phyloP scores from a whole-genome alignment of 2,888 invertebrate species.

The Ichneumoninae sp. region DNA sequence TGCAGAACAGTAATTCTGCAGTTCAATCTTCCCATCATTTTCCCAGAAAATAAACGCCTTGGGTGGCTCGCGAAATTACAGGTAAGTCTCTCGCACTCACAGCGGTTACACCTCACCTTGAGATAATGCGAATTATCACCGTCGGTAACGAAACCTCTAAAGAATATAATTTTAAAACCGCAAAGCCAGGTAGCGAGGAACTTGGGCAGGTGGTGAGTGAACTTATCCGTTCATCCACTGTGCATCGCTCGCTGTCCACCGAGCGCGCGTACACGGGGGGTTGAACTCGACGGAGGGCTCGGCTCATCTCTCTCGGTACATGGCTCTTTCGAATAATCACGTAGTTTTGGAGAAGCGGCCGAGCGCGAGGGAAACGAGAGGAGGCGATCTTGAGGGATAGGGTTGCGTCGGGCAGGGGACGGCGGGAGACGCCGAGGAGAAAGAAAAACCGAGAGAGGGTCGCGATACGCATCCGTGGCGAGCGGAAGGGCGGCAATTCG shows the following conservation, averaged over 20 bases:
- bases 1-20: too few species aligned
- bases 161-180: too few species aligned
- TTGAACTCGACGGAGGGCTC: slow-evolving; percentile 27
- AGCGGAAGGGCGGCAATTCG: slow-evolving; percentile 14
- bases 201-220: background rate
- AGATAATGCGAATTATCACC: too few species aligned
- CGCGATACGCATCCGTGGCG: slow-evolving; percentile 23
- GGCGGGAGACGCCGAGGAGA: slow-evolving; percentile 62
- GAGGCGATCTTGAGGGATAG: slow-evolving; percentile 19
- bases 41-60: too few species aligned
- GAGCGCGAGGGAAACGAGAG: slow-evolving; percentile 67
- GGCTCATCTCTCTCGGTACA: slow-evolving; percentile 69
- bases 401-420: slow-evolving; percentile 52
- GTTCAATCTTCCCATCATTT: too few species aligned
- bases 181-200: background rate
- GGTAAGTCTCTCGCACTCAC: too few species aligned
- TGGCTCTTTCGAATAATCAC: slow-evolving; percentile 81
- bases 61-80: too few species aligned
- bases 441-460: slow-evolving; percentile 65
- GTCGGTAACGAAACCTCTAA: too few species aligned
- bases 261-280: background rate
- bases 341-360: slow-evolving; percentile 78
- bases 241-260: background rate
- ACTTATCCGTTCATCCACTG: background rate
- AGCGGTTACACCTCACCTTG: too few species aligned